phyloP scores from a whole-genome alignment of 2,888 invertebrate genomes.

The Petrolisthes cinctipes region DNA sequence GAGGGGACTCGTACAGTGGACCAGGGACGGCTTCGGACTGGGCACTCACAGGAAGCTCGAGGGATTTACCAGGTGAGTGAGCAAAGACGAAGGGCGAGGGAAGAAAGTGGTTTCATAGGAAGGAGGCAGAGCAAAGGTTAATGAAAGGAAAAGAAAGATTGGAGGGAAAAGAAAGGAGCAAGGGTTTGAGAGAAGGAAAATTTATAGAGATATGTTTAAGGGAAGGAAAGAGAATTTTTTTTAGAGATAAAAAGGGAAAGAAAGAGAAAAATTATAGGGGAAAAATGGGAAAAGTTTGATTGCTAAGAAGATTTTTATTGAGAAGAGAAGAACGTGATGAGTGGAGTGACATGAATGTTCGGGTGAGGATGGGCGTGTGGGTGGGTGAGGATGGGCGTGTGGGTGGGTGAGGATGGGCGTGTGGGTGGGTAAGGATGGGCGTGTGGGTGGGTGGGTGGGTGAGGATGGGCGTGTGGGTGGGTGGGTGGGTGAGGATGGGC shows the following conservation, averaged over 20 bases:
- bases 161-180: not conserved
- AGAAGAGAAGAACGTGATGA: not conserved
- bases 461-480: not conserved
- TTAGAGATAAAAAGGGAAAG: not conserved
- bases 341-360: not conserved
- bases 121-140: not conserved
- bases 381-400: not conserved
- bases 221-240: not conserved
- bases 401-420: not conserved
- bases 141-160: not conserved
- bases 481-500: not conserved
- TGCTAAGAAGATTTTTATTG: not conserved
- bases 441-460: not conserved
- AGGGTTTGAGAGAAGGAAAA: not conserved
- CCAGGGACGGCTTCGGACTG: constrained; percentile 94
- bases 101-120: not conserved
- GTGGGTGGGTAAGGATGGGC: not conserved
- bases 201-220: not conserved
- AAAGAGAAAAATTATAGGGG: not conserved
- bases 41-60: constrained; percentile 91
- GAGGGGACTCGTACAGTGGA: constrained; percentile 94
- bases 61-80: constrained; percentile 81
- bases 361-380: not conserved
- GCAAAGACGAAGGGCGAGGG: not conserved
- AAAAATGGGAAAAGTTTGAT: not conserved